These are phyloP conservation scores for Pygocentrus nattereri DNA, from an alignment of 2,797 vertebrate species.

Conservation along the genomic window DNA sequence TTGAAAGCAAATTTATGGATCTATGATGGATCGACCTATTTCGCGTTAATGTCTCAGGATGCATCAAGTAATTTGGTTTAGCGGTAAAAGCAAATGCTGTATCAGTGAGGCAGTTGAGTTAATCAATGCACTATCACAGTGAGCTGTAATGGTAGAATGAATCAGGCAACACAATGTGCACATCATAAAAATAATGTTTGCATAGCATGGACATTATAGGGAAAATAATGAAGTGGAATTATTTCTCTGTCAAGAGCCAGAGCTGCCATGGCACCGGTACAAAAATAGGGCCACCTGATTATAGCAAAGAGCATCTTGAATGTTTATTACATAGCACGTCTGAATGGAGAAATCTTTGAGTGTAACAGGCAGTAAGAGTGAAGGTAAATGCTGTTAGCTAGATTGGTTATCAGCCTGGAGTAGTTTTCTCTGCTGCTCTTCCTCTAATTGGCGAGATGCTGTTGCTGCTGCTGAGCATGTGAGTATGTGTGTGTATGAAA, in stretches of 20 bases:
- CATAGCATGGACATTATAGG: neutral
- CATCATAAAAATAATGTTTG: neutral
- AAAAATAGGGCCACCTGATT: slow-evolving; percentile 2
- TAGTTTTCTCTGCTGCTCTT: slow-evolving; percentile 53
- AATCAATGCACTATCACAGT: neutral
- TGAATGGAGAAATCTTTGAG: slow-evolving; percentile 28
- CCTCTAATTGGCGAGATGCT: slow-evolving; percentile 68
- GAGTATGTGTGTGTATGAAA: neutral
- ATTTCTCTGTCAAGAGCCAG: slow-evolving; percentile 3
- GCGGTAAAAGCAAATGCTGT: neutral
- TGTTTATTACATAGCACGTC: slow-evolving; percentile 35
- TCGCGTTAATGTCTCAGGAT: slow-evolving; percentile 11
- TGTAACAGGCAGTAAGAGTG: slow-evolving; percentile 38
- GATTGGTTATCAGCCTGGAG: slow-evolving; percentile 54
- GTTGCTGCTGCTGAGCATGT: slow-evolving; percentile 61
- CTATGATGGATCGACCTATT: slow-evolving; percentile 17
- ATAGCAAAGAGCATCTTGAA: slow-evolving; percentile 7
- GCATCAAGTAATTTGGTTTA: slow-evolving; percentile 11
- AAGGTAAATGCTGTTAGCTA: slow-evolving; percentile 48
- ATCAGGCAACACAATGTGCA: neutral
- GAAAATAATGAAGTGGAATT: neutral
- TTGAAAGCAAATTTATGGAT: neutral
- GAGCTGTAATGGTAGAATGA: neutral
- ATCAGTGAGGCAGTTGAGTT: neutral
- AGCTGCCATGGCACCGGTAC: neutral